Evolutionary conservation across 2,888 invertebrate genomes (phyloP).

Genomic region (Aleiodes testaceus): DNA sequence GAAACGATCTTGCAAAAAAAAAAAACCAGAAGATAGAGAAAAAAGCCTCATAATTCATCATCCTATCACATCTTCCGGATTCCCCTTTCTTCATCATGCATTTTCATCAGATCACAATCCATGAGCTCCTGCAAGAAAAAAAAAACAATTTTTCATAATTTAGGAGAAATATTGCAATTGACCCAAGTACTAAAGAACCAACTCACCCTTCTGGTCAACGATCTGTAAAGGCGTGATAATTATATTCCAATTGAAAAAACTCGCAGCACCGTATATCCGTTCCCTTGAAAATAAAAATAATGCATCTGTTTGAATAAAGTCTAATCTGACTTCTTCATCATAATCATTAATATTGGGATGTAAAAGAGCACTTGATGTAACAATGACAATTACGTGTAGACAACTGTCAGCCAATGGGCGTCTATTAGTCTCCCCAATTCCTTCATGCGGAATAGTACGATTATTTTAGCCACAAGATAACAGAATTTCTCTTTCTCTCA

Average conservation of each 20-base stretch:
- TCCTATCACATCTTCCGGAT: slow-evolving; percentile 31
- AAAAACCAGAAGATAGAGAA: too few relatives aligned
- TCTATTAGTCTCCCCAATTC: slow-evolving; percentile 62
- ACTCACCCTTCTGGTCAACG: slow-evolving; percentile 48
- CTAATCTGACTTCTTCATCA: slow-evolving; percentile 8
- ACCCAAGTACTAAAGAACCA: neutral
- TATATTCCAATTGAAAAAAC: slow-evolving; percentile 50
- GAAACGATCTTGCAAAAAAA: neutral
- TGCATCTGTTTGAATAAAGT: slow-evolving; percentile 13
- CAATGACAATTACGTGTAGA: slow-evolving; percentile 15
- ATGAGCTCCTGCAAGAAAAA: too few relatives aligned
- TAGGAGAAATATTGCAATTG: too few relatives aligned
- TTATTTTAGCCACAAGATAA: slow-evolving; percentile 62
- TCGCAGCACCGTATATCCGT: slow-evolving; percentile 55
- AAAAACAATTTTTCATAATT: slow-evolving; percentile 4
- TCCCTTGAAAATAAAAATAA: slow-evolving; percentile 8
- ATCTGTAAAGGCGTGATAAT: slow-evolving; percentile 54
- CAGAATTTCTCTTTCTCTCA: slow-evolving; percentile 23
- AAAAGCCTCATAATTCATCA: slow-evolving; percentile 23
- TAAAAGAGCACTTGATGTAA: slow-evolving; percentile 2
- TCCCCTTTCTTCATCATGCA: slow-evolving; percentile 18
- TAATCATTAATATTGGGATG: neutral
- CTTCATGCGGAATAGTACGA: slow-evolving; percentile 57
- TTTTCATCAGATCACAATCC: neutral
- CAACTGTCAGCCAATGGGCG: slow-evolving; percentile 58